phyloP scores from a whole-genome alignment of 2,888 invertebrate species.

The Synergus japonicus region DNA sequence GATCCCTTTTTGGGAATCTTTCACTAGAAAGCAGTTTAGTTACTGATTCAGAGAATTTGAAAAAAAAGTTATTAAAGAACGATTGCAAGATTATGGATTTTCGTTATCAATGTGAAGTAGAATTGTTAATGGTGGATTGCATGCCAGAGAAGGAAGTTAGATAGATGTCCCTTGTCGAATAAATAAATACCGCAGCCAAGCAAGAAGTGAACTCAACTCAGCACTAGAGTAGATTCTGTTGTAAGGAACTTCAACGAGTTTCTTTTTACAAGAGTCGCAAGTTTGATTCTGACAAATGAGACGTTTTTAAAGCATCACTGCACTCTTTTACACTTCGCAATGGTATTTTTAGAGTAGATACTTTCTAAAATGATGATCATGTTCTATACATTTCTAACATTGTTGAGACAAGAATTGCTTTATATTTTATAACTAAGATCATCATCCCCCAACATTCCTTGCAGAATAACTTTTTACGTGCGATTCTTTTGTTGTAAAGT shows the following conservation, averaged over 20 bases:
- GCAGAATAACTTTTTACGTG: background rate
- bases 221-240: conserved; percentile 11
- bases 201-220: conserved; percentile 17
- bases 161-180: conserved; percentile 33
- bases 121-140: conserved; percentile 17
- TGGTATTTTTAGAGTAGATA: background rate
- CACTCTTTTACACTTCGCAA: conserved; percentile 16
- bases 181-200: conserved; percentile 20
- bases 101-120: background rate
- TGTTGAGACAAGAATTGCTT: background rate
- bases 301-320: conserved; percentile 14
- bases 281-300: conserved; percentile 27
- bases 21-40: background rate
- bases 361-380: conserved; percentile 7
- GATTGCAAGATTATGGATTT: too few relatives aligned
- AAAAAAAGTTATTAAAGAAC: background rate
- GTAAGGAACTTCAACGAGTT: conserved; percentile 29
- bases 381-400: background rate
- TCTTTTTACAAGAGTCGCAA: background rate
- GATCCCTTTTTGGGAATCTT: background rate
- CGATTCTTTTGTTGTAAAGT: background rate
- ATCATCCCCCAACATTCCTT: too few relatives aligned
- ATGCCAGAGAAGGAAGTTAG: conserved; percentile 28
- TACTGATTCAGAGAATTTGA: background rate
- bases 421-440: background rate